phyloP scores from a whole-genome alignment of 2,113 vertebrate species.

The Onychorhynchus coronatus region DNA sequence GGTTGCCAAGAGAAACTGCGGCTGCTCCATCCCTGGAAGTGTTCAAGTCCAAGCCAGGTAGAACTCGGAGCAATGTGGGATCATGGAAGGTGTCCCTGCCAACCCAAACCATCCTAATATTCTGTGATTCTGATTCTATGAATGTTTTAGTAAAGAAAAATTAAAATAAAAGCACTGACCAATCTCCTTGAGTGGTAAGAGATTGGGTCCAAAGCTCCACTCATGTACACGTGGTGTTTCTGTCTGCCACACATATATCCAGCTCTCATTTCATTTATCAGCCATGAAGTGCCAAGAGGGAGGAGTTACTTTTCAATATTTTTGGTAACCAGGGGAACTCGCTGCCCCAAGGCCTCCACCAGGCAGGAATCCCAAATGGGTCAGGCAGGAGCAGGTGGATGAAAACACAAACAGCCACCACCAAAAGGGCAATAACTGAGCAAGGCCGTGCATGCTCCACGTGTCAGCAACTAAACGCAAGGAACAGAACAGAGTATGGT shows the following conservation, averaged over 20 bases:
- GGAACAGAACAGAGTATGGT: neutral
- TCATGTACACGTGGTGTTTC: accelerated
- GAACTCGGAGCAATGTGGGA: accelerated
- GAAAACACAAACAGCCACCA: neutral
- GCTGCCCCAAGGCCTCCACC: accelerated
- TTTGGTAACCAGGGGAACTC: neutral
- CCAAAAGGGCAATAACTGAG: neutral
- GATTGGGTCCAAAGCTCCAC: neutral
- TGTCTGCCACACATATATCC: neutral
- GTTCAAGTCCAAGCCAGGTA: neutral
- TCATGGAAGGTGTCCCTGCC: neutral
- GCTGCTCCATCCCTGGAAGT: neutral
- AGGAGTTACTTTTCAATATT: neutral
- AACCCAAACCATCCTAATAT: neutral
- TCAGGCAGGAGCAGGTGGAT: neutral
- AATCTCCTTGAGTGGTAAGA: neutral
- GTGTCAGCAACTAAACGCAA: neutral
- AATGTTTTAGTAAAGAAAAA: neutral
- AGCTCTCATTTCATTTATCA: neutral
- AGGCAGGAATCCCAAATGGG: neutral
- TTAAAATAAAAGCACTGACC: neutral
- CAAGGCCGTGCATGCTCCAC: neutral
- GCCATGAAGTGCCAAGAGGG: neutral
- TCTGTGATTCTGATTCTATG: neutral
- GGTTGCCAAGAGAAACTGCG: neutral